A percentile compares a stretch with the other conserved stretches of the same genome.
phyloP scores from a whole-genome alignment of 2,888 invertebrate genomes.

The Eupithecia abbreviata region DNA sequence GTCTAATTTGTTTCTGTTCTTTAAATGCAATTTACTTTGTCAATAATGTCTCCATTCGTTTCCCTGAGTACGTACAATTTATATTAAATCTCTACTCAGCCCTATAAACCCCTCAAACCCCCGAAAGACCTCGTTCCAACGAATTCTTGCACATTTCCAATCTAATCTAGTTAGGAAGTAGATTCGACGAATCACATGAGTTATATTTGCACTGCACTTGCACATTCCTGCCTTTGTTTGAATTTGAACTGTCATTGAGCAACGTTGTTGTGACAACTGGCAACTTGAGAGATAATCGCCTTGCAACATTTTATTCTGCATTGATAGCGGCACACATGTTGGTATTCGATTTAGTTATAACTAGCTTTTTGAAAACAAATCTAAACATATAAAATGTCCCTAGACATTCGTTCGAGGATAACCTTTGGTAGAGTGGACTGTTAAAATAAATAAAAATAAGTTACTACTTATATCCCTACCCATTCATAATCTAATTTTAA shows the following conservation, averaged over 20 bases:
- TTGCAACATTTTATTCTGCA: neutral
- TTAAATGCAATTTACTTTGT: too few relatives aligned
- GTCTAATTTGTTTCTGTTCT: too few relatives aligned
- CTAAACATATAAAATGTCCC: too few relatives aligned
- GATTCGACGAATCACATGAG: neutral
- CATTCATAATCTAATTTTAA: neutral
- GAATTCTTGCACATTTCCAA: neutral
- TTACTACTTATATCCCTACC: neutral
- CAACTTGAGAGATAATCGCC: neutral
- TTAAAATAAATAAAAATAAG: neutral
- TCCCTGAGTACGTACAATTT: neutral
- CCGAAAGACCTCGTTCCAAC: neutral
- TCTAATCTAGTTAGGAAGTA: conserved; percentile 5
- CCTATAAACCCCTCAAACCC: too few relatives aligned
- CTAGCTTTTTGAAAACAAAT: too few relatives aligned
- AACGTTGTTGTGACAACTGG: neutral
- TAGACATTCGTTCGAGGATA: neutral
- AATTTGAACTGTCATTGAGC: conserved; percentile 16
- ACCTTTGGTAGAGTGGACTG: neutral
- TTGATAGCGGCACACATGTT: neutral
- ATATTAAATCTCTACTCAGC: neutral
- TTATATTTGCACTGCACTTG: conserved; percentile 17
- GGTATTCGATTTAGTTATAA: too few relatives aligned
- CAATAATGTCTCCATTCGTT: too few relatives aligned
- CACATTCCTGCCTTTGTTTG: conserved; percentile 20